Evolutionary conservation across 2,113 vertebrate genomes (phyloP).

Genomic region (Emydocephalus ijimae): DNA sequence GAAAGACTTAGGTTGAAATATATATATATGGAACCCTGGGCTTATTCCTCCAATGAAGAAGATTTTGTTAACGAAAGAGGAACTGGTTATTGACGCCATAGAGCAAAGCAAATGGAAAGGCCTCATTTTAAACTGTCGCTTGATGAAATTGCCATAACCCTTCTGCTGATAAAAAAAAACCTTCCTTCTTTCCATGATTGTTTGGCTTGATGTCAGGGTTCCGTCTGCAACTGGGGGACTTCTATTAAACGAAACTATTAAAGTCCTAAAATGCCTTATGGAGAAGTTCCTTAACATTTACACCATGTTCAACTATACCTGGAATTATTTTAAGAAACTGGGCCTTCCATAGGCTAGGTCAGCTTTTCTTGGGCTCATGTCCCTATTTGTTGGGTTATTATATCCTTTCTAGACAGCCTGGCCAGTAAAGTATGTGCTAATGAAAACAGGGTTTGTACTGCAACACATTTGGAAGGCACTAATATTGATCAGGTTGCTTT

Average conservation of each 20-base stretch:
- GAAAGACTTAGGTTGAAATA: no score
- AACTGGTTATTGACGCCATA: not conserved
- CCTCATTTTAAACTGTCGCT: no score
- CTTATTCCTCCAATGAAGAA: not conserved
- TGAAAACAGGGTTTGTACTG: not conserved
- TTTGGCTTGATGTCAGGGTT: not conserved
- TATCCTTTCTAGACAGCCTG: not conserved
- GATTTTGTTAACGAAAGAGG: not conserved
- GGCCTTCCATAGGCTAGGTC: not conserved
- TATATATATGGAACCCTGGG: no score
- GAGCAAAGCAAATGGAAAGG: not conserved
- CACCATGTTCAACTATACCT: not conserved
- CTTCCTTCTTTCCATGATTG: not conserved
- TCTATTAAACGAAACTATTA: not conserved
- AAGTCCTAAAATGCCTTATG: not conserved
- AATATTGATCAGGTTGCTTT: not conserved
- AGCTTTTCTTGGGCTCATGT: not conserved
- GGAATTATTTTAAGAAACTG: not conserved
- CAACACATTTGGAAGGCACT: not conserved
- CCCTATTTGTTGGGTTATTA: not conserved
- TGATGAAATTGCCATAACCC: no score
- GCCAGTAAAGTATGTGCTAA: not conserved
- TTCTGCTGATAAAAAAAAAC: not conserved
- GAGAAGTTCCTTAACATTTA: no score
- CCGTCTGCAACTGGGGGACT: not conserved